A percentile compares a stretch with the other conserved stretches of the same genome.
Conservation (phyloP, 2,113 vertebrate species). For the Rhinichthys klamathensis region DNA sequence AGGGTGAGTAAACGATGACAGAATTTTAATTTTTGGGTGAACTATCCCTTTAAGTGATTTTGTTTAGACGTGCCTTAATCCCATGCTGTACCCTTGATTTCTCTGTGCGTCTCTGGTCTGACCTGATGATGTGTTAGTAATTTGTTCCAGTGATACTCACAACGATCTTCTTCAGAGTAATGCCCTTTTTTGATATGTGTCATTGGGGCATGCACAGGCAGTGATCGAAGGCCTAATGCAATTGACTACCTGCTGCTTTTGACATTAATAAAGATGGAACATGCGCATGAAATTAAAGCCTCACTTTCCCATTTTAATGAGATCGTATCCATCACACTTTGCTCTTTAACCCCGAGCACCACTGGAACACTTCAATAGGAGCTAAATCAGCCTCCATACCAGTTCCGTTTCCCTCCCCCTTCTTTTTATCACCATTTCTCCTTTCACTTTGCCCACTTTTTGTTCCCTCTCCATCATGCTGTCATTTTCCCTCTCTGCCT, state of each 20-base stretch:
- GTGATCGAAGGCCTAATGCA: constrained; percentile 65
- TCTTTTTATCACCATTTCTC: constrained; percentile 15
- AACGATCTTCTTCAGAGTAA: constrained; percentile 52
- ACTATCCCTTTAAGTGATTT: not conserved
- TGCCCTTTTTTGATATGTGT: constrained; percentile 57
- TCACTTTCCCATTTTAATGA: constrained; percentile 65
- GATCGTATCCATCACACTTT: constrained; percentile 67
- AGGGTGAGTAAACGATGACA: not conserved
- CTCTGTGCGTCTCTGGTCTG: constrained; percentile 26
- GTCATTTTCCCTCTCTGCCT: constrained; percentile 4
- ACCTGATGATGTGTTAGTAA: constrained; percentile 44
- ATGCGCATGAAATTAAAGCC: constrained; percentile 65
- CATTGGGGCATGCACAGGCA: constrained; percentile 51
- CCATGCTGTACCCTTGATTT: not conserved
- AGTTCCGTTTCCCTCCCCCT: not conserved
- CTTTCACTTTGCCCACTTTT: constrained; percentile 36
- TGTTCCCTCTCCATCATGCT: constrained; percentile 17
- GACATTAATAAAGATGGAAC: constrained; percentile 70
- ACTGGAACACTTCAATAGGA: constrained; percentile 46
- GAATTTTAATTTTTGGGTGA: not conserved
- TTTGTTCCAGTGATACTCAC: constrained; percentile 52
- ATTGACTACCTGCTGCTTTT: constrained; percentile 63
- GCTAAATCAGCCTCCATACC: constrained; percentile 45
- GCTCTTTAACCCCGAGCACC: constrained; percentile 58
- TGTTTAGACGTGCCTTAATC: not conserved